A percentile compares a stretch with the other conserved stretches of the same genome.
Conservation (phyloP, 2,888 invertebrate species). For the Drosophila suboccidentalis region DNA sequence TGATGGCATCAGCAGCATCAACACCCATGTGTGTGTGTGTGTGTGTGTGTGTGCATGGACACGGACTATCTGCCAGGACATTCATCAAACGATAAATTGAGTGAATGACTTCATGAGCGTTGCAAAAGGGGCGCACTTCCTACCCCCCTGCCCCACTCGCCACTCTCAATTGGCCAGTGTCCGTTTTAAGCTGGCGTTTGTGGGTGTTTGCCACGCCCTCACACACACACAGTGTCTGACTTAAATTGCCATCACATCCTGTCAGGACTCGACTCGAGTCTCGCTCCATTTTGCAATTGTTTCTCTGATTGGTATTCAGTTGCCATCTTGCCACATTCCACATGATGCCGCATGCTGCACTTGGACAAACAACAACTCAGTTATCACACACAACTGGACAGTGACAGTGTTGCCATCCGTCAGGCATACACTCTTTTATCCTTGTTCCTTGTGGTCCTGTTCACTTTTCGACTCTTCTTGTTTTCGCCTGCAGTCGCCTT, state of each 20-base stretch:
- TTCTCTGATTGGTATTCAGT: constrained; percentile 71
- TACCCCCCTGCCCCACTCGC: constrained; percentile 12
- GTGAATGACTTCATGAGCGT: constrained; percentile 85
- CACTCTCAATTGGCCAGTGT: constrained; percentile 45
- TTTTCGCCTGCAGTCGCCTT: constrained; percentile 64
- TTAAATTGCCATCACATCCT: constrained; percentile 83
- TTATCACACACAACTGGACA: constrained; percentile 64
- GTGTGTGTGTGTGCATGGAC: constrained; percentile 37
- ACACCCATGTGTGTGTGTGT: constrained; percentile 39
- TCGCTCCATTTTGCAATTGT: constrained; percentile 53
- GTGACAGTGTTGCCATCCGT: constrained; percentile 43
- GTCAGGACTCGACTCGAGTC: constrained; percentile 14
- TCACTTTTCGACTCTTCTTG: constrained; percentile 50
- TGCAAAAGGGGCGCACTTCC: constrained; percentile 76
- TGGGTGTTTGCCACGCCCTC: constrained; percentile 56
- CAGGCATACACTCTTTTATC: constrained; percentile 39
- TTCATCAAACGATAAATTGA: constrained; percentile 85
- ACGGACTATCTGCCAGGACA: constrained; percentile 81
- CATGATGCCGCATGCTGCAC: constrained; percentile 35
- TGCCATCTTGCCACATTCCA: constrained; percentile 28
- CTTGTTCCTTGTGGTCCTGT: constrained; percentile 17
- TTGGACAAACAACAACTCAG: constrained; percentile 57
- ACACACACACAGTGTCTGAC: constrained; percentile 67
- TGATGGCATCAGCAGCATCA: constrained; percentile 63
- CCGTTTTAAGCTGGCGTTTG: constrained; percentile 7